A percentile compares a stretch with the other conserved stretches of the same genome.
Conservation (phyloP, 2,888 invertebrate genomes). For the Leuctra nigra region DNA sequence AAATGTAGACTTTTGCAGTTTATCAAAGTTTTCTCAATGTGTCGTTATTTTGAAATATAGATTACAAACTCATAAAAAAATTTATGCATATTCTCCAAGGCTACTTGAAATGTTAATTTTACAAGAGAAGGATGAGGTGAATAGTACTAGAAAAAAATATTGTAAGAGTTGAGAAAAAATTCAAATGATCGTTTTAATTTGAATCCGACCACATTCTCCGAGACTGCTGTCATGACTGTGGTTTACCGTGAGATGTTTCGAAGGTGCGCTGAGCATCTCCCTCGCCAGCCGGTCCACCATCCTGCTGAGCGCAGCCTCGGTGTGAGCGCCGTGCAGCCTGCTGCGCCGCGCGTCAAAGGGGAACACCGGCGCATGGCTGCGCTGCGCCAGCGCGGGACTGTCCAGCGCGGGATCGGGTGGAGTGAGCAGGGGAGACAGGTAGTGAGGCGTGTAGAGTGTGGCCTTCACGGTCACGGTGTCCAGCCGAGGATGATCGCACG, state of each 20-base stretch:
- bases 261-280: slow-evolving; percentile 52
- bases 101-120: too few species aligned
- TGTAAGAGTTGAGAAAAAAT: too few species aligned
- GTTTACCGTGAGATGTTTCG: slow-evolving; percentile 62
- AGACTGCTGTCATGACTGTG: too few species aligned
- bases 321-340: slow-evolving; percentile 32
- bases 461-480: slow-evolving; percentile 49
- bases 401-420: not conserved
- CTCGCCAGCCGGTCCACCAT: slow-evolving; percentile 47
- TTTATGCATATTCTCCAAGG: too few species aligned
- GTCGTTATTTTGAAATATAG: too few species aligned
- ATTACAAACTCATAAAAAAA: too few species aligned
- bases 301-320: slow-evolving; percentile 51
- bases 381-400: slow-evolving; percentile 8
- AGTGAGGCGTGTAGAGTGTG: slow-evolving; percentile 38
- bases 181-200: too few species aligned
- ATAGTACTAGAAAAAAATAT: too few species aligned
- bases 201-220: too few species aligned
- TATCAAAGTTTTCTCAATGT: too few species aligned
- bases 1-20: too few species aligned
- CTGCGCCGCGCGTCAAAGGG: slow-evolving; percentile 40
- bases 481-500: slow-evolving; percentile 44
- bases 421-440: slow-evolving; percentile 38
- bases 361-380: slow-evolving; percentile 43
- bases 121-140: too few species aligned